Evolutionary conservation across 2,797 vertebrate genomes (phyloP), one percentile per base, ranked within the genome.

Genomic region (Gobio occitaniae): DNA sequence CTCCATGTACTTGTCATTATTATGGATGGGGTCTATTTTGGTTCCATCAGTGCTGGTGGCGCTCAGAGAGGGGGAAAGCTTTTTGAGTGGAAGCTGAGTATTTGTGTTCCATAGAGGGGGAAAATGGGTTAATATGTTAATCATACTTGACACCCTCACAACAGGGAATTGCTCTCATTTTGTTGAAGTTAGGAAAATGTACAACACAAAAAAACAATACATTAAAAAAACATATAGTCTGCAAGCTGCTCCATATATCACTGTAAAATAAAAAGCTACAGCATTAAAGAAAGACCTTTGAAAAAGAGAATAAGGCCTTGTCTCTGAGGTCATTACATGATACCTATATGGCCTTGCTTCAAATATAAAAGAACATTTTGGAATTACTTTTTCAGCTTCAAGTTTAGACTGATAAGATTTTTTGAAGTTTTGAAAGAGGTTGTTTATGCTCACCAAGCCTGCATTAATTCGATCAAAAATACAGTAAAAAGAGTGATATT

Each of bases 1-100:
- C 71, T 71, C 54, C 44, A 72, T 79, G 38, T 76, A 86, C 82
- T 88, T 88, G 87, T 81, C 84, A 88, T 84, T 69, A 65, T 88
- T 80, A 88, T 80, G 81, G 80, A 88, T 88, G 84, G 72, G 48
- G 66, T 76, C 78, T 72, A 75, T 88, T 44, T 83, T 80, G 71
- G 47, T 68, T 84, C 72, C 25, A 76, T 83, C 82, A 82, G 65
- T 69, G 74, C 41, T 88, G 56, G 71, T 44, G 41, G 71, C 17
- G 56, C 78, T n/a, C 41, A 75, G 47, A 1, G 44, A 81, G 78
- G 29, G 29, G 29, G 54, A 65, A 84, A 71, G 66, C 36, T 63
- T 86, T 65, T 79, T 11, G 13, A n/a, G 71, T 80, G 74, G 84
- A 88, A 68, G 19, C 65, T 32, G 54, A 52, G 72, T 81, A 84